Evolutionary conservation across 2,113 vertebrate species (phyloP).

Genomic region (Heptranchias perlo): DNA sequence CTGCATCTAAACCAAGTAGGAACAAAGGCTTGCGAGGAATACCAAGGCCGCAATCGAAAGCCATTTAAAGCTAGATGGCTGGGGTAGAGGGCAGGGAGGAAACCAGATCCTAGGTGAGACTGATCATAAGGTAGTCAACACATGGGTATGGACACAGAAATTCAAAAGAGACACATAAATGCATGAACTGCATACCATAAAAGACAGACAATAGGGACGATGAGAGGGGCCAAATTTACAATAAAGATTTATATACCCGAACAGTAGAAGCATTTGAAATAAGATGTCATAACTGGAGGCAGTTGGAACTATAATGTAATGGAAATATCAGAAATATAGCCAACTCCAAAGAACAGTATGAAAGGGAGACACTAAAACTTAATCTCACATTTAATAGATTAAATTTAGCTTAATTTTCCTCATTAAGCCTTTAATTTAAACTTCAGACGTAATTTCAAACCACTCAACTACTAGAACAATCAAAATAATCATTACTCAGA

Average conservation of each 20-base stretch:
- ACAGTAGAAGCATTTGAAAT: neutral
- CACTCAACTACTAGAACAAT: neutral
- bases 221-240: neutral
- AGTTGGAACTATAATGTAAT: neutral
- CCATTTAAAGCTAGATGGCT: neutral
- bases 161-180: neutral
- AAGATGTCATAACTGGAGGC: neutral
- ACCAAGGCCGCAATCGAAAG: neutral
- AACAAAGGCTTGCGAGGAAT: neutral
- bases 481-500: neutral
- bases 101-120: neutral
- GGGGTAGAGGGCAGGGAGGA: neutral
- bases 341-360: too few species aligned
- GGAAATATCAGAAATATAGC: neutral
- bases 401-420: too few species aligned
- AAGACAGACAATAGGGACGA: neutral
- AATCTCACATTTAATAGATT: neutral
- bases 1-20: neutral
- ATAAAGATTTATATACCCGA: neutral
- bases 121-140: neutral
- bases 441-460: neutral
- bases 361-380: neutral
- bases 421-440: too few species aligned
- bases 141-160: neutral
- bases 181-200: neutral